Conservation (phyloP, 2,888 invertebrate species). For the Diarsia mendica region DNA sequence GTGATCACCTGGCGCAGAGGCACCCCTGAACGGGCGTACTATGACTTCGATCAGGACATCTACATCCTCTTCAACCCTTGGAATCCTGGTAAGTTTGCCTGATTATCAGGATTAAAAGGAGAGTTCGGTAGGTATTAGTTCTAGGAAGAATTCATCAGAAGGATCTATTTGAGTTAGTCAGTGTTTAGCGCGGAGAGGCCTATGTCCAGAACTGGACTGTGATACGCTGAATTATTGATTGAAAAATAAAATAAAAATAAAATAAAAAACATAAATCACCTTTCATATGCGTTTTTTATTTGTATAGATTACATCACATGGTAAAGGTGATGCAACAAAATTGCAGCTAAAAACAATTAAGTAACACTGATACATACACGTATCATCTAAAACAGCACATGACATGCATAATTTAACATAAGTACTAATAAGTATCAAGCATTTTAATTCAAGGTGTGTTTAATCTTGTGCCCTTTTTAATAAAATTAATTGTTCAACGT, state of each 20-base stretch:
- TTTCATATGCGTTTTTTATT: too few species aligned
- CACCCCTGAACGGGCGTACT: slow-evolving; percentile 82
- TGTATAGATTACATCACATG: too few species aligned
- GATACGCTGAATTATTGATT: too few species aligned
- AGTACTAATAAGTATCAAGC: too few species aligned
- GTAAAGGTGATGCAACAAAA: slow-evolving; percentile 27
- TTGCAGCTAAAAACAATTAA: neutral
- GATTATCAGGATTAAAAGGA: neutral
- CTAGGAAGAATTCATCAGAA: too few species aligned
- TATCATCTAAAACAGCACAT: neutral
- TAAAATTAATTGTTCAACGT: neutral
- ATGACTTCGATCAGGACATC: slow-evolving; percentile 92
- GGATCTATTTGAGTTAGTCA: too few species aligned
- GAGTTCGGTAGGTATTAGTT: too few species aligned
- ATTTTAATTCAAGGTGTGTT: neutral
- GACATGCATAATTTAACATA: neutral
- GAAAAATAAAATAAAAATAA: too few species aligned
- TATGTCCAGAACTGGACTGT: too few species aligned
- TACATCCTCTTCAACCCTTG: slow-evolving; percentile 96
- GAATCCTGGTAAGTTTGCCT: slow-evolving; percentile 91
- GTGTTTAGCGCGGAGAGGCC: too few species aligned
- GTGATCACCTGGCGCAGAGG: slow-evolving; percentile 90
- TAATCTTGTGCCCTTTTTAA: neutral
- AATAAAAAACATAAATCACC: too few species aligned
- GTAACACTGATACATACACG: neutral